Evolutionary conservation across 2,113 vertebrate species (phyloP), one percentile per base, ranked within the genome.

Genomic region (Podilymbus podiceps): DNA sequence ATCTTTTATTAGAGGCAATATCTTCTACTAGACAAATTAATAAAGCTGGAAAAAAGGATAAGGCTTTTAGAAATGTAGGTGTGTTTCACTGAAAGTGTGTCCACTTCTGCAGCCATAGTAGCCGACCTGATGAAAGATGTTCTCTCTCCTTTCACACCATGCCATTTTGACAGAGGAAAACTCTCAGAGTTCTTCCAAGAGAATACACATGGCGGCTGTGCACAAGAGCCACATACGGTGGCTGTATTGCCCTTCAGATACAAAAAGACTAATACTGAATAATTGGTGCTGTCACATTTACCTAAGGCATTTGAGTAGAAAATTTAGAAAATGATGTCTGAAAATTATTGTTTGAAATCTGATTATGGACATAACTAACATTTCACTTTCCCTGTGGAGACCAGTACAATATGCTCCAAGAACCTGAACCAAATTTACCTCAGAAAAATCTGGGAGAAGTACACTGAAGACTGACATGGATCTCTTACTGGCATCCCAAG

Each of bases 21-120:
- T 64, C 58, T 93, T 92, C 74, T 82, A 58, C 75, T 52, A 71
- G 49, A 86, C 64, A 91, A 71, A 60, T 91, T 87, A 95, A 87
- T 87, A 74, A 89, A 87, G 86, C 89, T 91, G 77, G 53, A 64
- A 94, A 46, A 85, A 93, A 88, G 30, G n/a, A 80, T 42, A 27
- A 90, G 11, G 63, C 16, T 90, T 86, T 89, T 66, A 81, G 79
- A 85, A 89, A 95, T 14, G 11, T 18, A 63, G 27, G 30, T 2
- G 67, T 86, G 10, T 67, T 86, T 86, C 0, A 15, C 44, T 60
- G 52, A 30, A 78, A 75, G 30, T 28, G 14, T 42, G 31, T 56
- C 44, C 46, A 81, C 56, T 89, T 87, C 69, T 74, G 44, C 58
- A 93, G 38, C 42, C 49, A 5, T 83, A 56, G 23, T 64, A 74